Evolutionary conservation across 1,140 invertebrate genomes (phyloP).

Genomic region (Holotrichia oblita): DNA sequence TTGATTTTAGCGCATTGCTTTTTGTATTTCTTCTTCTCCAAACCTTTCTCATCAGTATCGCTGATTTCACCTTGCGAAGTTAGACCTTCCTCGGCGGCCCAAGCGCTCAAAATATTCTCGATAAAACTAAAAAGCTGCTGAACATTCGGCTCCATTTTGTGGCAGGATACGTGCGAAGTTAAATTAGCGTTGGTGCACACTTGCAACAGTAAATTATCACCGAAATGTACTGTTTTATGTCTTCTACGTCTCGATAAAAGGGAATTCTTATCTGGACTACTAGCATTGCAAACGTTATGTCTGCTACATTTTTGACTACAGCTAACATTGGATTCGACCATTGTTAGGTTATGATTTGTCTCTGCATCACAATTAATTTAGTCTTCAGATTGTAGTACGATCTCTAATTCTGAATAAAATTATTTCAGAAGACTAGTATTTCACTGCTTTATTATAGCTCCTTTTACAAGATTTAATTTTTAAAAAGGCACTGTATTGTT

Average conservation of each 20-base stretch:
- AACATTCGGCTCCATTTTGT: constrained; percentile 73
- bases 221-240: constrained; percentile 80
- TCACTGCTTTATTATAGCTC: background rate
- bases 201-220: constrained; percentile 74
- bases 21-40: constrained; percentile 71
- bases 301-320: constrained; percentile 54
- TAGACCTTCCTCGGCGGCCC: constrained; percentile 74
- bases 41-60: constrained; percentile 70
- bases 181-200: constrained; percentile 69
- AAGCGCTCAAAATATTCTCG: constrained; percentile 73
- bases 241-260: constrained; percentile 66
- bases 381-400: background rate
- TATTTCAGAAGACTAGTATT: too few species aligned
- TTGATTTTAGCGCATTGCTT: constrained; percentile 72
- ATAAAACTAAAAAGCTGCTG: constrained; percentile 81
- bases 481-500: constrained; percentile 9
- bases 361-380: background rate
- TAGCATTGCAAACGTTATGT: constrained; percentile 52
- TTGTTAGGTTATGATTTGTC: constrained; percentile 42
- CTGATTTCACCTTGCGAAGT: constrained; percentile 72
- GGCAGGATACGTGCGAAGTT: constrained; percentile 56
- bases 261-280: constrained; percentile 49
- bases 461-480: background rate
- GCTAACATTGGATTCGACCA: constrained; percentile 57
- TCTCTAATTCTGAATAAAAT: background rate